Percentiles rank a stretch among this genome's conserved stretches.
These are phyloP conservation scores for Tachyglossus aculeatus DNA, from an alignment of 2,797 vertebrate genomes.

Conservation along the genomic window DNA sequence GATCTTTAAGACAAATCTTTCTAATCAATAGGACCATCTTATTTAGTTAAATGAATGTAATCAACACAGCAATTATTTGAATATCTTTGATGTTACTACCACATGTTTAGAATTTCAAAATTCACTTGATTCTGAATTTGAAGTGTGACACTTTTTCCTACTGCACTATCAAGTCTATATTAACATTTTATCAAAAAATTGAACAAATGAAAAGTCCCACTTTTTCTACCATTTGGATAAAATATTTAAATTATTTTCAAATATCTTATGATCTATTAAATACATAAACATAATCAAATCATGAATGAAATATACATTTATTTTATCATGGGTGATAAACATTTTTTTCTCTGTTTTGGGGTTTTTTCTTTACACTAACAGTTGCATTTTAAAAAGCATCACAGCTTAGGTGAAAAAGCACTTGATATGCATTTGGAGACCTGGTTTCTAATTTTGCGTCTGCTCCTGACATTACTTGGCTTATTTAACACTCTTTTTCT, in stretches of 20 bases:
- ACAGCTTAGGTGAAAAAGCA: neutral
- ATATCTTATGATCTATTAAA: constrained; percentile 43
- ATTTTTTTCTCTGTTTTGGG: neutral
- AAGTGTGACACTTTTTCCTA: constrained; percentile 24
- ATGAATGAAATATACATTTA: neutral
- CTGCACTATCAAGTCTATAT: constrained; percentile 49
- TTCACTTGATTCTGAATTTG: constrained; percentile 52
- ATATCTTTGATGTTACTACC: constrained; percentile 44
- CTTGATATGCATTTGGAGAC: neutral
- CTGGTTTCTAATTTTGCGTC: neutral
- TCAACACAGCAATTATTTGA: constrained; percentile 47
- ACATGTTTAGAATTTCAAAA: constrained; percentile 40
- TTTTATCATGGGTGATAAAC: constrained; percentile 29
- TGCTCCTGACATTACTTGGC: too few relatives aligned
- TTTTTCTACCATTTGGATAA: constrained; percentile 46
- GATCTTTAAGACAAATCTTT: constrained; percentile 31
- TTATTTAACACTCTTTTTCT: too few relatives aligned
- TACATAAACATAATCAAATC: constrained; percentile 44
- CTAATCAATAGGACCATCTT: constrained; percentile 24
- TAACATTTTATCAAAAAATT: constrained; percentile 55
- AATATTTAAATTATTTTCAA: constrained; percentile 56
- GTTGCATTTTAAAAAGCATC: constrained; percentile 18
- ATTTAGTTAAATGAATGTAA: constrained; percentile 49
- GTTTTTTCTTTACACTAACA: neutral
- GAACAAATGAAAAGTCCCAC: constrained; percentile 28